Conservation (phyloP, 2,113 vertebrate species). For the Phoxinus phoxinus region DNA sequence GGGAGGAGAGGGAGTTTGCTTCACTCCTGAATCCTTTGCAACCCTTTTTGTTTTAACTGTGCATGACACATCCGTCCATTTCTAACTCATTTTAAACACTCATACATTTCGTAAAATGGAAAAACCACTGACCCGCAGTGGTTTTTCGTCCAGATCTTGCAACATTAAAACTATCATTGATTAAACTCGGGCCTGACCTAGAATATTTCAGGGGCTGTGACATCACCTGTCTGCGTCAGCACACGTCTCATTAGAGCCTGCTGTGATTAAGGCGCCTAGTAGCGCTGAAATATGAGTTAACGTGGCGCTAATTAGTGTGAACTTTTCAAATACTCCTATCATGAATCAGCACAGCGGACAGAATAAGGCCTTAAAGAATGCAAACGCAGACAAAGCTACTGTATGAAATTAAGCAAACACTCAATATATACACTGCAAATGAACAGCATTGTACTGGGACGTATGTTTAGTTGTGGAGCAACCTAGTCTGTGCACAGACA, state of each 20-base stretch:
- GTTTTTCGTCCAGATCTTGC: background rate
- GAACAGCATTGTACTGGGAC: background rate
- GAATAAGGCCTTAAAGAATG: slow-evolving; percentile 57
- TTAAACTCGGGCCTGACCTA: background rate
- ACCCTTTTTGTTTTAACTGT: slow-evolving; percentile 12
- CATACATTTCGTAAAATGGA: background rate
- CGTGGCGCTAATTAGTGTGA: slow-evolving; percentile 60
- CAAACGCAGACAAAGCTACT: slow-evolving; percentile 22
- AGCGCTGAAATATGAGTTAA: slow-evolving; percentile 50
- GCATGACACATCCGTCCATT: background rate
- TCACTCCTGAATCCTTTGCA: slow-evolving; percentile 12
- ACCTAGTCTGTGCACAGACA: background rate
- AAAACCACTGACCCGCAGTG: background rate
- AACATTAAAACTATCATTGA: slow-evolving; percentile 10
- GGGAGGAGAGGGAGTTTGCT: slow-evolving; percentile 44
- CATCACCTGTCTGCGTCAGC: slow-evolving; percentile 21
- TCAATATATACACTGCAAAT: background rate
- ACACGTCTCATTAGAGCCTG: slow-evolving; percentile 32
- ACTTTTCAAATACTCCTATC: slow-evolving; percentile 55
- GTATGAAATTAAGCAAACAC: background rate
- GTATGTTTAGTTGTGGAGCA: background rate
- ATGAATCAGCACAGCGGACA: slow-evolving; percentile 63
- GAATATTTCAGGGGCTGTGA: slow-evolving; percentile 1
- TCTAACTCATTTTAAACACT: background rate
- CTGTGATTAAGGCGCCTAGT: background rate